Percentiles rank a stretch among this genome's conserved stretches.
Conservation (phyloP, 2,113 vertebrate species). For the Prunella fulvescens region DNA sequence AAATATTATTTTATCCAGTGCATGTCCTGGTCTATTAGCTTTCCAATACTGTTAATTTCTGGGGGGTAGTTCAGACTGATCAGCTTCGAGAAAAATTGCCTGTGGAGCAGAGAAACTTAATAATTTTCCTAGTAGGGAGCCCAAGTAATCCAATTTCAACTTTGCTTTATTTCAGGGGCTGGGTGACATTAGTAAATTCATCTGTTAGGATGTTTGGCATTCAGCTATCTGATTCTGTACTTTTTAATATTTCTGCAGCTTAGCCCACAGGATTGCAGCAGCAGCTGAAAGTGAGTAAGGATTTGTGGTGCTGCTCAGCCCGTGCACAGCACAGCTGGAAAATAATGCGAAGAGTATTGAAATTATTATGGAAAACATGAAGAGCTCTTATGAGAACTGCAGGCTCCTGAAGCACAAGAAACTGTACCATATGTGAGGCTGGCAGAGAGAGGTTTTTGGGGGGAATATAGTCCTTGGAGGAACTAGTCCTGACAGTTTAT, state of each 20-base stretch:
- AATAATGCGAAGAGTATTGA: neutral
- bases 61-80: neutral
- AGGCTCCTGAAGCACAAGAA: neutral
- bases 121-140: neutral
- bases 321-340: neutral
- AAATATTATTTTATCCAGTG: neutral
- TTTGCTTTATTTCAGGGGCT: neutral
- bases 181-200: neutral
- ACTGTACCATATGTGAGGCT: neutral
- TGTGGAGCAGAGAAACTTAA: neutral
- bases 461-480: neutral
- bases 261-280: neutral
- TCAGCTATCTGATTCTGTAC: neutral
- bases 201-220: neutral
- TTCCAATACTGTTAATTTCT: neutral
- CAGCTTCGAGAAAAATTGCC: neutral
- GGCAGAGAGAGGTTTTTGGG: neutral
- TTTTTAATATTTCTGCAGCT: neutral
- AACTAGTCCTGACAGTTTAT: neutral
- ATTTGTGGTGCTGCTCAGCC: neutral
- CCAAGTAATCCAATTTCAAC: neutral
- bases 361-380: conserved; percentile 23
- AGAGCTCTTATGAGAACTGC: neutral
- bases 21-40: neutral
- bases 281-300: neutral